Evolutionary conservation across 2,113 vertebrate species (phyloP), one percentile per base, ranked within the genome.

Genomic region (Melanerpes formicivorus): DNA sequence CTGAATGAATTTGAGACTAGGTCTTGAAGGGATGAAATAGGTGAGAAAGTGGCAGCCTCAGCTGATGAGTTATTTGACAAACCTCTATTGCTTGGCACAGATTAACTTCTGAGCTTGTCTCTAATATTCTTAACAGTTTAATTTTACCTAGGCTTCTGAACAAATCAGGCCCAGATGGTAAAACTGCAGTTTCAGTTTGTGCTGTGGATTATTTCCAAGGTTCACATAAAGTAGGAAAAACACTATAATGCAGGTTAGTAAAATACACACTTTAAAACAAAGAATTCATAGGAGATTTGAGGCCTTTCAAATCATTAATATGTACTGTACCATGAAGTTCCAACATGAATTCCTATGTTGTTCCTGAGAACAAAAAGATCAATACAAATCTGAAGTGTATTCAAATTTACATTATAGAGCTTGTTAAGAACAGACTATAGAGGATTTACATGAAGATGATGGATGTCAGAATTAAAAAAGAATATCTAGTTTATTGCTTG

Each of bases 391-490:
- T 52, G 27, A 91, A 75, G 32, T 40, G 11, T 26, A 77, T 87
- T 90, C 50, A 95, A 11, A 37, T 29, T 29, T 87, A 72, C 25
- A 69, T 10, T 59, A 84, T 34, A 66, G 32, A 90, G 50, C 27
- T 63, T 9, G 77, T 76, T 59, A 88, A 91, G 54, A n/a, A 29
- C 19, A 54, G 21, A 60, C n/a, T 87, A 30, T 30, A 37, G 34
- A 86, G 52, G 55, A 84, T 80, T 96, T 88, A n/a, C 50, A 80
- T 84, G 55, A 74, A 95, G 42, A 91, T 22, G 29, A 78, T 67
- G 15, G 64, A 71, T 90, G 29, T 46, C 73, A 50, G 69, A 90
- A 83, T 72, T 27, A 73, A 64, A 90, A 90, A 88, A 50, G 6
- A 79, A 18, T 56, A 66, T 52, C 40, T 55, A 56, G 8, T 44